phyloP scores from a whole-genome alignment of 2,113 vertebrate genomes.

The Verasper variegatus region DNA sequence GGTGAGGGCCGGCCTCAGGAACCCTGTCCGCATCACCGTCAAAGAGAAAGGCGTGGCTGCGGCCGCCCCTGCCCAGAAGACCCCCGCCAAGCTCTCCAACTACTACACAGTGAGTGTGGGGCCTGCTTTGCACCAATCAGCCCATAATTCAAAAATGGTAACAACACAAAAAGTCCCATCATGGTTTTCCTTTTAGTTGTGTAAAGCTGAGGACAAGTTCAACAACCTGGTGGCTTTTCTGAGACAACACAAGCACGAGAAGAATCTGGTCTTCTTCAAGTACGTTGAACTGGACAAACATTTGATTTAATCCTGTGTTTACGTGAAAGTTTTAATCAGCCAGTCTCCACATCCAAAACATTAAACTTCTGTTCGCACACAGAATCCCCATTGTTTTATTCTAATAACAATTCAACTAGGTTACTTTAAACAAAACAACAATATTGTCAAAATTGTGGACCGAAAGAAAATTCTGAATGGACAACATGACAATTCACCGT shows the following conservation, averaged over 20 bases:
- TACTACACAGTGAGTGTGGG: conserved; percentile 87
- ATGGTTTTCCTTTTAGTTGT: conserved; percentile 80
- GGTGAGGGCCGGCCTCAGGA: conserved; percentile 93
- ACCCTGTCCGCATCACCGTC: conserved; percentile 92
- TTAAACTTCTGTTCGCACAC: no score
- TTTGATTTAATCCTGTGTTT: not conserved
- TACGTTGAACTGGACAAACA: conserved; percentile 39
- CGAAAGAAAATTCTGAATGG: no score
- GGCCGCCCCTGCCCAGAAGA: conserved; percentile 86
- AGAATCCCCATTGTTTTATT: no score
- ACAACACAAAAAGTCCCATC: not conserved
- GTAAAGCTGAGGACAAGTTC: conserved; percentile 92
- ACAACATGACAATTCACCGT: no score
- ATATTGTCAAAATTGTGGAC: no score
- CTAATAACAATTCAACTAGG: no score
- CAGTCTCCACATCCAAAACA: no score
- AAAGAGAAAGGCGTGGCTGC: conserved; percentile 93
- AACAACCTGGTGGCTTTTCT: conserved; percentile 95
- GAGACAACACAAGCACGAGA: conserved; percentile 89
- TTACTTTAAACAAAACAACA: no score
- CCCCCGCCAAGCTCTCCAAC: conserved; percentile 91
- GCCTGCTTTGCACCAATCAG: not conserved
- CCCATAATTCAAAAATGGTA: accelerated
- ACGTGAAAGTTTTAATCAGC: no score
- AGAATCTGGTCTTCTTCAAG: conserved; percentile 97